Evolutionary conservation across 53 echinoderm and acorn worm genomes (phyloP).

Genomic region (Paracentrotus lividus): DNA sequence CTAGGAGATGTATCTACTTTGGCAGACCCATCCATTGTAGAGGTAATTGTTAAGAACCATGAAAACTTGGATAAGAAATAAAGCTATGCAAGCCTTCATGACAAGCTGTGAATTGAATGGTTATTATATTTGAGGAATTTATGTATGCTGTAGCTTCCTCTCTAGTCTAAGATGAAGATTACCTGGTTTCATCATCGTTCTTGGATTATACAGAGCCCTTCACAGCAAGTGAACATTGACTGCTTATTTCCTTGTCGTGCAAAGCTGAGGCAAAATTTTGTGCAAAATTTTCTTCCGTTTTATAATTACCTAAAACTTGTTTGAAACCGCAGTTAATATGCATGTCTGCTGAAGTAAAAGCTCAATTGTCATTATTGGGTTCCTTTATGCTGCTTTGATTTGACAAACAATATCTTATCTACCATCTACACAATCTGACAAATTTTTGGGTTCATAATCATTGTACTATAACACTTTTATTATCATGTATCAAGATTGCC

Average conservation of each 20-base stretch:
- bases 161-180: background rate
- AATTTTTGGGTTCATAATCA: background rate
- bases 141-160: background rate
- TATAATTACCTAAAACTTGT: too few species aligned
- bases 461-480: background rate
- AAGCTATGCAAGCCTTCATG: background rate
- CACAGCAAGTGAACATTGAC: background rate
- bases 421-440: too few species aligned
- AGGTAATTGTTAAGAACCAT: conserved; percentile 88
- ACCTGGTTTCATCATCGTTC: background rate
- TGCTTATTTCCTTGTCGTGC: background rate
- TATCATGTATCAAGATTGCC: background rate
- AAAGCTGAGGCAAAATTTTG: background rate
- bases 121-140: background rate
- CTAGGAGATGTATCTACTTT: conserved; percentile 92
- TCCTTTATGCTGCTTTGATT: too few species aligned
- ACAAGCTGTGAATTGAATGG: background rate
- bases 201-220: background rate
- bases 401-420: too few species aligned
- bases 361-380: too few species aligned
- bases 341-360: too few species aligned
- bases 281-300: background rate
- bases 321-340: too few species aligned
- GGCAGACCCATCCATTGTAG: conserved; percentile 95
- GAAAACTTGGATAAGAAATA: conserved; percentile 77